Conservation (phyloP, 2,113 vertebrate genomes). For the Coregonus clupeaformis region DNA sequence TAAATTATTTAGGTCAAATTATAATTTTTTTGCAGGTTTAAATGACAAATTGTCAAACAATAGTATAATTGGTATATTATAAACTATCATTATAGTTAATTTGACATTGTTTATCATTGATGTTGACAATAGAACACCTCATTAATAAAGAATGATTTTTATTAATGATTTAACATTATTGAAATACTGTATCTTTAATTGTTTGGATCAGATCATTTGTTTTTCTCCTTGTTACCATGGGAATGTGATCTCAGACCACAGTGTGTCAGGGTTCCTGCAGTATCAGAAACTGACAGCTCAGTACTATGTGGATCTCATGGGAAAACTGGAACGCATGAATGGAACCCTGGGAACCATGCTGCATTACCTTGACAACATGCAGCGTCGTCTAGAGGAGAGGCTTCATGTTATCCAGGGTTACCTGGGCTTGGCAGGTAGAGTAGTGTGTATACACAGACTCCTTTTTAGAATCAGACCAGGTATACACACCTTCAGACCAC, state of each 20-base stretch:
- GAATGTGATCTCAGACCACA: constrained; percentile 63
- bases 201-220: not conserved
- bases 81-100: too few relatives aligned
- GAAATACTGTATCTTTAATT: too few relatives aligned
- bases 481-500: not conserved
- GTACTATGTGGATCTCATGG: constrained; percentile 73
- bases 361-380: constrained; percentile 66
- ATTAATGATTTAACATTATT: too few relatives aligned
- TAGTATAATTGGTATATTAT: too few relatives aligned
- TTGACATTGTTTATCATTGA: too few relatives aligned
- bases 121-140: too few relatives aligned
- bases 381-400: constrained; percentile 63
- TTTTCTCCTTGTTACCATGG: not conserved
- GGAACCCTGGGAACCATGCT: constrained; percentile 73
- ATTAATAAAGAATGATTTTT: too few relatives aligned
- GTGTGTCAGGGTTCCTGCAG: constrained; percentile 71
- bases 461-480: not conserved
- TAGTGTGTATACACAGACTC: not conserved
- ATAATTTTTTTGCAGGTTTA: too few relatives aligned
- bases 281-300: constrained; percentile 70
- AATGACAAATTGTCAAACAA: too few relatives aligned
- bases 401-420: constrained; percentile 70
- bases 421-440: constrained; percentile 71
- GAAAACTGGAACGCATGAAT: constrained; percentile 78
- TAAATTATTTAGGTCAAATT: too few relatives aligned